Percentiles rank a stretch among this genome's conserved stretches.
Evolutionary conservation across 2,888 invertebrate species (phyloP).

Genomic region (Conistra vaccinii): DNA sequence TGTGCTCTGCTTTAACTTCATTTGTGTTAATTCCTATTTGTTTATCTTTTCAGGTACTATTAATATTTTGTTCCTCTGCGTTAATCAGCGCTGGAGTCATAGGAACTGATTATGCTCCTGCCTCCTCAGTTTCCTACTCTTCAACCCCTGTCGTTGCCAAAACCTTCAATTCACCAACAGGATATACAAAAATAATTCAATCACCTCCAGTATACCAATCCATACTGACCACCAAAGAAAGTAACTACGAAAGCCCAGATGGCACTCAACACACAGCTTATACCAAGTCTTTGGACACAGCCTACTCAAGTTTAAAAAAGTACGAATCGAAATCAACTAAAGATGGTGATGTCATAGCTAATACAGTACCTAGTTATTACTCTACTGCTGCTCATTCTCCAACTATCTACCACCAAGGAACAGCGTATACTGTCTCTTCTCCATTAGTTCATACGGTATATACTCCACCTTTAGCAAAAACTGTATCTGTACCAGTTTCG

Average conservation of each 20-base stretch:
- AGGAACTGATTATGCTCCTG: constrained; percentile 63
- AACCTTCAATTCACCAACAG: constrained; percentile 36
- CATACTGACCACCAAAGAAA: constrained; percentile 64
- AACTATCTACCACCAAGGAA: constrained; percentile 53
- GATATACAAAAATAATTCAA: constrained; percentile 52
- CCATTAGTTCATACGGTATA: constrained; percentile 56
- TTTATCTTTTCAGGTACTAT: constrained; percentile 70
- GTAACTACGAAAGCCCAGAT: constrained; percentile 59
- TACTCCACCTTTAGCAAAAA: constrained; percentile 57
- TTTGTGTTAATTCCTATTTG: neutral
- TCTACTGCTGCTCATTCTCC: constrained; percentile 58
- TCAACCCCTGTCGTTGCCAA: constrained; percentile 41
- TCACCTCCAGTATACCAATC: constrained; percentile 68
- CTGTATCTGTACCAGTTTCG: constrained; percentile 52
- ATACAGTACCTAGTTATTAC: constrained; percentile 61
- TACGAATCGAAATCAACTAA: constrained; percentile 58
- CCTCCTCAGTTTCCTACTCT: constrained; percentile 66
- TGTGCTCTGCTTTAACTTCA: neutral
- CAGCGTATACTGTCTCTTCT: constrained; percentile 55
- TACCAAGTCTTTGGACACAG: constrained; percentile 63
- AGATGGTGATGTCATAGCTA: constrained; percentile 48
- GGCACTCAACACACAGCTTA: constrained; percentile 61
- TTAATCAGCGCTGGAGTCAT: constrained; percentile 67
- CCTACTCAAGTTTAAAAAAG: constrained; percentile 63
- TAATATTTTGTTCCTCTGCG: constrained; percentile 67